Evolutionary conservation across 2,113 vertebrate species (phyloP), one percentile per base, ranked within the genome.

Genomic region (Argyrosomus japonicus): DNA sequence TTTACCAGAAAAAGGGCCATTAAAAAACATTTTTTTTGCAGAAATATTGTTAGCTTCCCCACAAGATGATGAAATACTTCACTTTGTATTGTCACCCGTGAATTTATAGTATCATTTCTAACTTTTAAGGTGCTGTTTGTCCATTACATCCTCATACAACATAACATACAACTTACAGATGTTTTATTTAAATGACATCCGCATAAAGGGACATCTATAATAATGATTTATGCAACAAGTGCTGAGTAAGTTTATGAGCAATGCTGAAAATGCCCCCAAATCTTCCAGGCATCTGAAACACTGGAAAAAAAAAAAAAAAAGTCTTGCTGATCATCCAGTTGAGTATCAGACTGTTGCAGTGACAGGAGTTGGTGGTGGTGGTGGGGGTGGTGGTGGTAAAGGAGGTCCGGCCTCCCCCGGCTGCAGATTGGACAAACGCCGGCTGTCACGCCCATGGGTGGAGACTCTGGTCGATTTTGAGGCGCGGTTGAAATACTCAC

Each of bases 401-500:
- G 51, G 58, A 81, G 69, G 58, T 51, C 89, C 90, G 6, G 74
- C 74, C 68, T 29, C 85, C 85, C 75, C 77, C 61, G 13, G 64
- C 40, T 64, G 27, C 85, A 18, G 81, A 95, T 94, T 94, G 93
- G 93, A 48, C 68, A 21, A 2, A 40, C 25, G 14, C 10, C 32
- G 36, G 8, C 4, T 9, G 83, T 12, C 89, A 83, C 95, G 94
- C 95, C 94, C 77, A 53, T 88, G 89, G 95, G 95, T 65, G 94
- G 94, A 83, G 93, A 58, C 85, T 90, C 3, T 1, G 75, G 79
- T 88, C 80, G 91, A 91, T 89, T 94, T 92, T 88, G 93, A 93
- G 92, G 90, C 93, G 88, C 91, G 82, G 93, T 93, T 93, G 91
- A 94, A 94, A 93, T 92, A 94, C 87, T 87, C 92, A 88, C 91